Evolutionary conservation across 2,113 vertebrate species (phyloP).

Genomic region (Zosterops hypoxanthus): DNA sequence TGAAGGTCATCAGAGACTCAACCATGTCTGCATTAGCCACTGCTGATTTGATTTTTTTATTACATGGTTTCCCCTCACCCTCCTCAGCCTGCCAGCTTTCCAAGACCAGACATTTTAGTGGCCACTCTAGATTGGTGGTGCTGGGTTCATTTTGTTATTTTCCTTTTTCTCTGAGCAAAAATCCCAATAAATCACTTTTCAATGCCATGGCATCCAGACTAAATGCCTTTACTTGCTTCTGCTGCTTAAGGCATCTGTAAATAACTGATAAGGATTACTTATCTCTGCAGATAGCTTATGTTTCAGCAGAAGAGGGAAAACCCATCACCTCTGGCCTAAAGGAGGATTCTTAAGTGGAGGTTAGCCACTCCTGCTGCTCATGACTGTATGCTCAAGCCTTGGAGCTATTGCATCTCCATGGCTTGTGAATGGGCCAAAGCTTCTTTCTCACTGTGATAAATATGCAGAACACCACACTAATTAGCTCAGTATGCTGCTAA

Average conservation of each 20-base stretch:
- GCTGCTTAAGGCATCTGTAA: not conserved
- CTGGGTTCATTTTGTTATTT: not conserved
- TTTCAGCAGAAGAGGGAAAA: not conserved
- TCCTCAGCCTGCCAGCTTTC: not conserved
- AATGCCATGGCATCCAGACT: not conserved
- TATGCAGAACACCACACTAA: not conserved
- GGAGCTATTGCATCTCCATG: not conserved
- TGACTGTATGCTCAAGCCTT: not conserved
- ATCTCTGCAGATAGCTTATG: constrained; percentile 1
- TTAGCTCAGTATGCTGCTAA: not conserved
- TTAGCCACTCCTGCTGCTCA: not conserved
- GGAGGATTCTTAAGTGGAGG: not conserved
- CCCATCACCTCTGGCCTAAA: not conserved
- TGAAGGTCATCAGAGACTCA: not conserved
- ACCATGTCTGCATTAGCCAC: not conserved
- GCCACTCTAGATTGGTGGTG: not conserved
- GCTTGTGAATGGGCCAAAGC: not conserved
- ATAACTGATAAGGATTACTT: not conserved
- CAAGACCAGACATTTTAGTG: not conserved
- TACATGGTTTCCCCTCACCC: not conserved
- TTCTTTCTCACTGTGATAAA: not conserved
- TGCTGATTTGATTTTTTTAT: not conserved
- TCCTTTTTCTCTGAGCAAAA: not conserved
- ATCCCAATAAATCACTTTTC: not conserved
- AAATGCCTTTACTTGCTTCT: not conserved